Evolutionary conservation across 2,113 vertebrate genomes (phyloP).

Genomic region (Garra rufa): DNA sequence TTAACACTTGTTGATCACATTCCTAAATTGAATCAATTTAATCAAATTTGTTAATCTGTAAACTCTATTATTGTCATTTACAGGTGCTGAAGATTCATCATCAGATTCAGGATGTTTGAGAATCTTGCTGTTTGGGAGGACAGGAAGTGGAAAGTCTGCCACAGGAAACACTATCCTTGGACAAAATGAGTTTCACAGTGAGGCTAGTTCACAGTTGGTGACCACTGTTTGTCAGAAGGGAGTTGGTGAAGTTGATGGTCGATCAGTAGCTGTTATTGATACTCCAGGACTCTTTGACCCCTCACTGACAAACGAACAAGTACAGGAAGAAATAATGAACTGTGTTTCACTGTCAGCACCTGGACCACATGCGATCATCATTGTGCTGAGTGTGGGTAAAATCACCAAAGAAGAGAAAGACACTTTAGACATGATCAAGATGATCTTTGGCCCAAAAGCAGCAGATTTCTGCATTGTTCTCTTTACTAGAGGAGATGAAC

Average conservation of each 20-base stretch:
- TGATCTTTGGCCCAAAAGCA: too few species aligned
- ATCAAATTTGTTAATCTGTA: background rate
- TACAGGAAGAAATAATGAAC: too few species aligned
- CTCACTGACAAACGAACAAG: too few species aligned
- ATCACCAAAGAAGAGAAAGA: too few species aligned
- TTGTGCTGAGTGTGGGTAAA: too few species aligned
- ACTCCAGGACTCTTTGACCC: too few species aligned
- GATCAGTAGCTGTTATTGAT: too few species aligned
- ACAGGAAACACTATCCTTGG: background rate
- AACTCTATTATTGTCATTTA: conserved; percentile 30
- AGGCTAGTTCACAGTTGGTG: background rate
- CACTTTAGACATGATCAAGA: too few species aligned
- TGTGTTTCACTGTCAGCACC: too few species aligned
- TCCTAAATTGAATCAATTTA: rapidly evolving
- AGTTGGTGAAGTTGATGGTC: background rate
- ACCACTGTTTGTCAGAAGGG: conserved; percentile 18
- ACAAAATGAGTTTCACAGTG: background rate
- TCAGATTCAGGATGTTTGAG: too few species aligned
- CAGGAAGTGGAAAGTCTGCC: background rate
- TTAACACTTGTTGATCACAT: background rate
- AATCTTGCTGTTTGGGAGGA: too few species aligned
- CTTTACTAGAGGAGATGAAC: conserved; percentile 35
- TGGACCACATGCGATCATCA: too few species aligned
- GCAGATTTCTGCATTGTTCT: conserved; percentile 7
- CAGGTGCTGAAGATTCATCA: background rate